phyloP scores from a whole-genome alignment of 23 tunicate genomes.

The Styela plicata region DNA sequence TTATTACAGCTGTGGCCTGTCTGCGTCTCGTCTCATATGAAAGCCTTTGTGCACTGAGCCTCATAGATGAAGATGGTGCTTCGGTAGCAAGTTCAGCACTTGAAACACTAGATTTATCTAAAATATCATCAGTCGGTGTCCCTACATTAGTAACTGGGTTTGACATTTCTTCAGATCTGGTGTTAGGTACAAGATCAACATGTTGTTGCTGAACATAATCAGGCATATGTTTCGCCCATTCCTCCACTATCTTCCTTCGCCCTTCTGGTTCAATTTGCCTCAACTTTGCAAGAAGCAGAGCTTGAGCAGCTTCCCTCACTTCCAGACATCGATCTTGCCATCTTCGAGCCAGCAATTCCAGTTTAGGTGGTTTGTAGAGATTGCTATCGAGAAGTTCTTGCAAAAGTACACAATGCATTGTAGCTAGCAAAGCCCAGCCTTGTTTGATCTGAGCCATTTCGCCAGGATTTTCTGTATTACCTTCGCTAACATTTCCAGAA shows the following conservation, averaged over 20 bases:
- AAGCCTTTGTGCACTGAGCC: conserved; percentile 20
- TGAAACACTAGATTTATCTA: conserved; percentile 58
- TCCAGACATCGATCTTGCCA: conserved; percentile 96
- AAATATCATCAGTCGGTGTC: conserved; percentile 51
- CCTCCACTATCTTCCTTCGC: conserved; percentile 56
- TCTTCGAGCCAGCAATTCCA: conserved; percentile 70
- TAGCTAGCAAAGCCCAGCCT: conserved; percentile 84
- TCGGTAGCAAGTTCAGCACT: conserved; percentile 53
- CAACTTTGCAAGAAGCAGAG: conserved; percentile 82
- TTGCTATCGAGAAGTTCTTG: conserved; percentile 47
- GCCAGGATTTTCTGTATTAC: background rate
- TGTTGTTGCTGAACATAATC: conserved; percentile 59
- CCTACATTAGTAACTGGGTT: conserved; percentile 33
- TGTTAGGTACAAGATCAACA: conserved; percentile 26
- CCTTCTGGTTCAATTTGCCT: conserved; percentile 83
- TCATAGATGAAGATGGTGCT: background rate
- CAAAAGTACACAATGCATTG: conserved; percentile 73
- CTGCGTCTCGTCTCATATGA: conserved; percentile 71
- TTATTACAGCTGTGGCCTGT: conserved; percentile 92
- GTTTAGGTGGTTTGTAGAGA: conserved; percentile 63
- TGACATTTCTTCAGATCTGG: conserved; percentile 3
- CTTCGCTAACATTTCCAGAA: background rate
- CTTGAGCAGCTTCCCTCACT: conserved; percentile 90
- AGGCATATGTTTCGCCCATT: conserved; percentile 74
- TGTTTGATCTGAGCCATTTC: conserved; percentile 52